Evolutionary conservation across 2,797 vertebrate genomes (phyloP).

Genomic region (Emys orbicularis): DNA sequence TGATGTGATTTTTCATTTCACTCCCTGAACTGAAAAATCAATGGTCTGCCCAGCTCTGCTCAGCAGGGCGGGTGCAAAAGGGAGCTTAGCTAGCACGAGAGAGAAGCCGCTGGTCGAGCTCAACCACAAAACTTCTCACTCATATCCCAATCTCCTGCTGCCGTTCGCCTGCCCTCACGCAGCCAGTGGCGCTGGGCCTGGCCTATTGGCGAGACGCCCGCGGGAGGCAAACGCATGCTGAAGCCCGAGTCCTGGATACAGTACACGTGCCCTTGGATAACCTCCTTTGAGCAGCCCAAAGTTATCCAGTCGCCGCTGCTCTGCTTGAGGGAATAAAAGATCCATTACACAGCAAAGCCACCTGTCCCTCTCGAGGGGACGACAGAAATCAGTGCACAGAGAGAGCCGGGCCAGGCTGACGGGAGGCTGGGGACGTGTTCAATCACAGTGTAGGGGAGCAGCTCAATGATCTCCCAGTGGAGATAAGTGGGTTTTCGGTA

Average conservation of each 20-base stretch:
- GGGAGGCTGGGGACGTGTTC: not conserved
- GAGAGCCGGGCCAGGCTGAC: accelerated
- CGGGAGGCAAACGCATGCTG: not conserved
- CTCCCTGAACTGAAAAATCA: not conserved
- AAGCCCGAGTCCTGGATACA: not conserved
- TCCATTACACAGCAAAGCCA: not conserved
- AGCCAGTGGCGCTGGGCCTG: not conserved
- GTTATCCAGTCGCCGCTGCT: not conserved
- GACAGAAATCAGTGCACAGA: not conserved
- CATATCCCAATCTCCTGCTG: not conserved
- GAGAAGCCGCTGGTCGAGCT: not conserved
- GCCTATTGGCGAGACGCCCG: not conserved
- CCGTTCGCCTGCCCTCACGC: not conserved
- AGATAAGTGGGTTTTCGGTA: not conserved
- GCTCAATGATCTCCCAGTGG: not conserved
- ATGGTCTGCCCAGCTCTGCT: not conserved
- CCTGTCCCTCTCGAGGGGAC: not conserved
- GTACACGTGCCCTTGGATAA: not conserved
- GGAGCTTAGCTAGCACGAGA: not conserved
- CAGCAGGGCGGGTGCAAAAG: not conserved
- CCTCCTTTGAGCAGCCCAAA: not conserved
- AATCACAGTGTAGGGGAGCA: not conserved
- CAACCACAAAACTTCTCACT: not conserved
- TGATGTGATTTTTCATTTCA: not conserved
- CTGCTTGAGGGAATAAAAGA: not conserved